A percentile compares a stretch with the other conserved stretches of the same genome.
These are phyloP conservation scores for Pipra filicauda DNA, from an alignment of 2,113 vertebrate species.

Conservation along the genomic window DNA sequence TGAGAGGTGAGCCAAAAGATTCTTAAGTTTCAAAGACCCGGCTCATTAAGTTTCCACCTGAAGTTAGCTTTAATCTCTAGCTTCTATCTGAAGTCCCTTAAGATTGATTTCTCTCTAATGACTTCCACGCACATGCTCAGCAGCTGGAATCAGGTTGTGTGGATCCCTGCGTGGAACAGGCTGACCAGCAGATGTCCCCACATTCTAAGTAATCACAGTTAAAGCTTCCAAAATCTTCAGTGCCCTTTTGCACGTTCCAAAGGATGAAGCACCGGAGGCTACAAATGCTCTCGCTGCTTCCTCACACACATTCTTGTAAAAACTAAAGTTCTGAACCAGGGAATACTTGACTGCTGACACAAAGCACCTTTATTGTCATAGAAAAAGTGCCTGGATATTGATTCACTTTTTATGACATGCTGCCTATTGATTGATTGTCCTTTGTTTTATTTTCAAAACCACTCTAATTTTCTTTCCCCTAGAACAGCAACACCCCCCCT, in stretches of 20 bases:
- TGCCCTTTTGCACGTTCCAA: neutral
- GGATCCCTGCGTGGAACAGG: neutral
- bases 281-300: neutral
- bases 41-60: neutral
- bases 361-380: neutral
- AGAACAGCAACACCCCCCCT: neutral
- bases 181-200: slow-evolving; percentile 46
- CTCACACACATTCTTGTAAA: neutral
- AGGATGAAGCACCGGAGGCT: neutral
- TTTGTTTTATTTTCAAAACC: neutral
- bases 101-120: neutral
- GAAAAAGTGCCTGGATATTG: neutral
- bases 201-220: neutral
- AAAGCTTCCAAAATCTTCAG: neutral
- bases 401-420: neutral
- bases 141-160: no score
- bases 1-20: neutral
- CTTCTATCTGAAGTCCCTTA: neutral
- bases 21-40: neutral
- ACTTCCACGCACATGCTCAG: neutral
- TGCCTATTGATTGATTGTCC: neutral
- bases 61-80: neutral
- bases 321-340: neutral
- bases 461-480: neutral
- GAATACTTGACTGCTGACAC: neutral